These are phyloP conservation scores for Drosophila recens DNA, from an alignment of 2,888 invertebrate species.

Conservation along the genomic window DNA sequence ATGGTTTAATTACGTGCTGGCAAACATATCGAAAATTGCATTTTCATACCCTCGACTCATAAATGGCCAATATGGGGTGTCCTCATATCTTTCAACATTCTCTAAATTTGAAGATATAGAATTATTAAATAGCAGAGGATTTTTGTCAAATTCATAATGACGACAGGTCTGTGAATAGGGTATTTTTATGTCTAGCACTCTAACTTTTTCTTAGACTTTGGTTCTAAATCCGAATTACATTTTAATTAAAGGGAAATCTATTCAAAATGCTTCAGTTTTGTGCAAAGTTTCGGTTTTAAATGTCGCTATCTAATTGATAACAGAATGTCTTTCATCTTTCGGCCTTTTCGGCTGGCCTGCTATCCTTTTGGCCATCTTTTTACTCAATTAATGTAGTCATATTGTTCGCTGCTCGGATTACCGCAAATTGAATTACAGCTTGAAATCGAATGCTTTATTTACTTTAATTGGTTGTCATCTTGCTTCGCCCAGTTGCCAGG, in stretches of 20 bases:
- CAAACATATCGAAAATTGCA: conserved; percentile 3
- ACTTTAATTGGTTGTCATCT: conserved; percentile 41
- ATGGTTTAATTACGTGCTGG: conserved; percentile 2
- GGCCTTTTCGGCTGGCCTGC: neutral
- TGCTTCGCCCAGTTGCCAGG: conserved; percentile 2
- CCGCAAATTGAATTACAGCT: conserved; percentile 27
- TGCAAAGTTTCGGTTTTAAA: neutral
- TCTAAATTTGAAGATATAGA: neutral
- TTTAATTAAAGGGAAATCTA: neutral
- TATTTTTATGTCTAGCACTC: neutral
- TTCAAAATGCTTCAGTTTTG: neutral
- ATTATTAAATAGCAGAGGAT: neutral
- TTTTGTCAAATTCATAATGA: no score
- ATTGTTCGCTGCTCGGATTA: conserved; percentile 20
- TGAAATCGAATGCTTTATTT: conserved; percentile 46
- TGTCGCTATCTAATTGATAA: conserved; percentile 1
- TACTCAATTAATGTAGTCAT: conserved; percentile 18
- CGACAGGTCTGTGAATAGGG: no score
- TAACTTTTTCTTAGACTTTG: neutral
- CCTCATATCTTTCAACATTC: neutral
- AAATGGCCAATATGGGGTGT: neutral
- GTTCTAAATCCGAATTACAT: neutral
- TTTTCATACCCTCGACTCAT: neutral
- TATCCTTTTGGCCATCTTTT: conserved; percentile 1
- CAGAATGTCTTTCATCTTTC: conserved; percentile 16